Conservation (phyloP, 2,113 vertebrate species). For the Coracopsis vasa region DNA sequence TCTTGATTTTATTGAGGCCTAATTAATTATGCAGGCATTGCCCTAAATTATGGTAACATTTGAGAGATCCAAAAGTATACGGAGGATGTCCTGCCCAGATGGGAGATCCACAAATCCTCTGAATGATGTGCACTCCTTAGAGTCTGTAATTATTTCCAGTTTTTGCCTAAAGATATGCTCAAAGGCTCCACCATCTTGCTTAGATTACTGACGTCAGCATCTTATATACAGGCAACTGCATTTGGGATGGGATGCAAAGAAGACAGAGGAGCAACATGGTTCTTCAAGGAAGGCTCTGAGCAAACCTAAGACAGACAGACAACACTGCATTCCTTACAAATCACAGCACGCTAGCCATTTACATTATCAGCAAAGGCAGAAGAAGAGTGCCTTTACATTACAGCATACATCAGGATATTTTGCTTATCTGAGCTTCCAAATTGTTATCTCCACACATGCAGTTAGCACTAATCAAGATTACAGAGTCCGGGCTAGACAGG, state of each 20-base stretch:
- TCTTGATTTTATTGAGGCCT: neutral
- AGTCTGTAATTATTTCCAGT: slow-evolving; percentile 24
- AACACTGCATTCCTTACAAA: neutral
- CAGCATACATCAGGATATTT: neutral
- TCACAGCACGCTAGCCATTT: neutral
- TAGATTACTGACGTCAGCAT: neutral
- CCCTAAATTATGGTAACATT: neutral
- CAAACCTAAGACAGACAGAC: neutral
- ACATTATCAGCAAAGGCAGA: neutral
- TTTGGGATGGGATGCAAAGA: neutral
- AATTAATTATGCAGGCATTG: neutral
- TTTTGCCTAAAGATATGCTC: slow-evolving; percentile 21
- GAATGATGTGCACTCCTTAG: rapidly evolving
- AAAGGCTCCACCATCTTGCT: neutral
- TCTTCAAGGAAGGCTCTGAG: neutral
- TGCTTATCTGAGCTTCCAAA: slow-evolving; percentile 5
- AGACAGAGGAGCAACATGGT: neutral
- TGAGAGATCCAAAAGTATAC: neutral
- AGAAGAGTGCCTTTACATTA: neutral
- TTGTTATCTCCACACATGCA: neutral
- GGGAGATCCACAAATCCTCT: neutral
- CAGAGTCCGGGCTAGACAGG: neutral
- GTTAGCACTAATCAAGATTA: neutral
- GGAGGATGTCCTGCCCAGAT: neutral
- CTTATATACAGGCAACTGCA: neutral